Conservation (phyloP, 1,140 invertebrate genomes). For the Drosophila pectinifera region DNA sequence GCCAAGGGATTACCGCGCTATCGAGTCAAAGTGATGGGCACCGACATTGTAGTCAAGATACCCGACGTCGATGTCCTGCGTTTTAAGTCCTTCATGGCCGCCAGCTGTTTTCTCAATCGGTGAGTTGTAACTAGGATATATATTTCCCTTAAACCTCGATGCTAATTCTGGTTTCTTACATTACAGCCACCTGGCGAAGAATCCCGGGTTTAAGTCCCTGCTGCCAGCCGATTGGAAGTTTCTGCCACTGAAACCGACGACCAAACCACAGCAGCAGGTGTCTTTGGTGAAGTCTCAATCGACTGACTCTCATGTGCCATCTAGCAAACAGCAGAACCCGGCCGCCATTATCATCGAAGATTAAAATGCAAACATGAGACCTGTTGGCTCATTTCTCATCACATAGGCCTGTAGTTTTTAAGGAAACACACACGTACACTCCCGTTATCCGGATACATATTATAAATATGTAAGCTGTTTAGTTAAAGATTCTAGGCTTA, state of each 20-base stretch:
- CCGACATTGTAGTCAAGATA: slow-evolving; percentile 52
- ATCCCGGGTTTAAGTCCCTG: background rate
- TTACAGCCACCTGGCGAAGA: slow-evolving; percentile 29
- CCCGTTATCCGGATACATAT: slow-evolving; percentile 39
- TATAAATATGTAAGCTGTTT: slow-evolving; percentile 45
- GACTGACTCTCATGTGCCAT: slow-evolving; percentile 8
- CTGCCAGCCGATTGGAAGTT: slow-evolving; percentile 63
- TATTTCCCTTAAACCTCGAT: background rate
- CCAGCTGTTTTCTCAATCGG: slow-evolving; percentile 51
- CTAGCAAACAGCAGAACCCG: slow-evolving; percentile 19
- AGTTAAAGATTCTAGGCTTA: slow-evolving; percentile 8
- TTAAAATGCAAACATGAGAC: slow-evolving; percentile 6
- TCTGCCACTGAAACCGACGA: slow-evolving; percentile 12
- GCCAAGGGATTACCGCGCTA: slow-evolving; percentile 52
- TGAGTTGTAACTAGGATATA: slow-evolving; percentile 4
- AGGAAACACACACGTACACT: background rate
- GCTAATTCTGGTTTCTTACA: background rate
- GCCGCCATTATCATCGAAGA: slow-evolving; percentile 68
- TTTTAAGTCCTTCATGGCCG: slow-evolving; percentile 33
- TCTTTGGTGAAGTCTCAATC: background rate
- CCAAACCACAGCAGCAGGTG: background rate
- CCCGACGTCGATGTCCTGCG: slow-evolving; percentile 38
- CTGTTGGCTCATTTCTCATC: slow-evolving; percentile 1
- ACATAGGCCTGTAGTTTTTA: background rate
- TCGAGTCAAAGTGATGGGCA: slow-evolving; percentile 38